These are phyloP conservation scores for Metacarcinus magister DNA, from an alignment of 2,888 invertebrate species.

Conservation along the genomic window DNA sequence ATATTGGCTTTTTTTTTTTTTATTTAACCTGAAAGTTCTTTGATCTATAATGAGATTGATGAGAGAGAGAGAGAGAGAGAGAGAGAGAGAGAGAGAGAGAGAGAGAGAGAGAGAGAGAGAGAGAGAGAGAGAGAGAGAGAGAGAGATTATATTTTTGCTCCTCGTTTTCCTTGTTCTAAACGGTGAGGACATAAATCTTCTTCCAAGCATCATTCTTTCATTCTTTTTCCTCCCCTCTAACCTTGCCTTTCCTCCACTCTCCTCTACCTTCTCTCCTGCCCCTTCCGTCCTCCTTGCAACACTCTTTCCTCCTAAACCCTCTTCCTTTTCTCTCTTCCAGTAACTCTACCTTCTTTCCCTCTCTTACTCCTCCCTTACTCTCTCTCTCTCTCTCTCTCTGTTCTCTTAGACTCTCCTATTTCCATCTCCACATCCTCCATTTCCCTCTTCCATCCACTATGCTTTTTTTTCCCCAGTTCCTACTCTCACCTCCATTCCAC, in stretches of 20 bases:
- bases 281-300: neutral
- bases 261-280: neutral
- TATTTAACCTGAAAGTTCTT: no score
- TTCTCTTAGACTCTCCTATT: neutral
- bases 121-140: conserved; percentile 6
- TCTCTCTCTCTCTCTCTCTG: neutral
- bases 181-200: neutral
- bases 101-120: neutral
- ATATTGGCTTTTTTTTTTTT: no score
- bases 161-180: neutral
- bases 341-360: no score
- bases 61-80: neutral
- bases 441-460: neutral
- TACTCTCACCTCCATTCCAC: neutral
- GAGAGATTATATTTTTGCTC: no score
- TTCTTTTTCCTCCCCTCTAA: neutral
- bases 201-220: neutral
- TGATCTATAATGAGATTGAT: no score
- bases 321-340: no score
- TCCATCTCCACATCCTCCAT: neutral
- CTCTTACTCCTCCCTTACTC: neutral
- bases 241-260: neutral
- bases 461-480: neutral
- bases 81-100: neutral
- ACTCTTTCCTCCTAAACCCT: no score